These are phyloP conservation scores for Cheirogaleus medius DNA, from an alignment of 2,113 vertebrate species.

Conservation along the genomic window DNA sequence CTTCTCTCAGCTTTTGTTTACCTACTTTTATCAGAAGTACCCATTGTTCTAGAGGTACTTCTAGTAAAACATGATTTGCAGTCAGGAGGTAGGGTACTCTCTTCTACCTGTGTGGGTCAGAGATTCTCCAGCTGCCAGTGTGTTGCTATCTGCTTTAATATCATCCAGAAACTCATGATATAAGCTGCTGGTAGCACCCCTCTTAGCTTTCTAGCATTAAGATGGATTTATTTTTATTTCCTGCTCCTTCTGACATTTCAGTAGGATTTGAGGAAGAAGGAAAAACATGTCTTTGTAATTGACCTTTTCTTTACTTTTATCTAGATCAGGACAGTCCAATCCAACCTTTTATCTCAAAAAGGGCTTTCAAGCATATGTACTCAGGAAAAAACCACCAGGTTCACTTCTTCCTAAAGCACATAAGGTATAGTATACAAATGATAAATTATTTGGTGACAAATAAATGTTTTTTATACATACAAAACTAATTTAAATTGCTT, in stretches of 20 bases:
- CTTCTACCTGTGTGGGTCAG: not conserved
- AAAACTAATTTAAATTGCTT: not conserved
- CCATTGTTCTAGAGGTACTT: not conserved
- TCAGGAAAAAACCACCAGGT: conserved; percentile 95
- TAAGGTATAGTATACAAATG: conserved; percentile 81
- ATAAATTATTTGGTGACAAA: not conserved
- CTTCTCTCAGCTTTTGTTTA: not conserved
- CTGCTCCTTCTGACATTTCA: conserved; percentile 15
- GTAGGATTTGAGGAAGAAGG: not conserved
- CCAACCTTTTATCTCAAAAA: conserved; percentile 94
- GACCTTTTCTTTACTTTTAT: conserved; percentile 28
- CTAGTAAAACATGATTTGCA: not conserved
- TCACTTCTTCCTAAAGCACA: conserved; percentile 92
- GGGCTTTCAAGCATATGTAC: conserved; percentile 87
- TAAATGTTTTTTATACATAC: not conserved
- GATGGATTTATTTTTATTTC: conserved; percentile 12
- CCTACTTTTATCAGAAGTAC: not conserved
- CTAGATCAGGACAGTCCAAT: conserved; percentile 94
- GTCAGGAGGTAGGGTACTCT: not conserved
- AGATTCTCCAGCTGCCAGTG: not conserved
- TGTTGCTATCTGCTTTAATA: not conserved
- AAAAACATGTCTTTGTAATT: conserved; percentile 47
- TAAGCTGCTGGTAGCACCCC: not conserved
- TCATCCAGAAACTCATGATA: not conserved
- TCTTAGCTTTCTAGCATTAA: not conserved